phyloP scores from a whole-genome alignment of 2,797 vertebrate species.

The Meriones psammophilus region DNA sequence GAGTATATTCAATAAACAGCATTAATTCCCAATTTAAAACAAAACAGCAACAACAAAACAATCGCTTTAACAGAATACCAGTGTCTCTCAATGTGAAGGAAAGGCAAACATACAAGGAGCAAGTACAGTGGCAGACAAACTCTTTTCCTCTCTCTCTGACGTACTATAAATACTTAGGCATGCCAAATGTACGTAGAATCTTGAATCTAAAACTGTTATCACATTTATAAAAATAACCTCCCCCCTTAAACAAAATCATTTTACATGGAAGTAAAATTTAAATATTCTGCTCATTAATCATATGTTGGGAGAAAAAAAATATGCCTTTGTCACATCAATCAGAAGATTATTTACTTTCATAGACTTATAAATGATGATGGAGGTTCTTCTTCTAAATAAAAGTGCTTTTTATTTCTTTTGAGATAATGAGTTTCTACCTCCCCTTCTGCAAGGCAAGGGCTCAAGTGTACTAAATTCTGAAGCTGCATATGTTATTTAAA shows the following conservation, averaged over 20 bases:
- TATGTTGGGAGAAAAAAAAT: neutral
- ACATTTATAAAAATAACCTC: neutral
- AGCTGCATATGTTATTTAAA: neutral
- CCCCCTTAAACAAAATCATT: constrained; percentile 2
- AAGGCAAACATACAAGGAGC: neutral
- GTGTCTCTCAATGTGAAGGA: neutral
- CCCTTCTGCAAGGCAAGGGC: neutral
- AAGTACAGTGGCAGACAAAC: neutral
- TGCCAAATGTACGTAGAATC: neutral
- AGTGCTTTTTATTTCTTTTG: constrained; percentile 13
- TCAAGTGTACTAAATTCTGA: constrained; percentile 19
- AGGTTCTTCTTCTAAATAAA: constrained; percentile 43
- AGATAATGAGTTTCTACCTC: constrained; percentile 23
- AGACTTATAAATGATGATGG: neutral
- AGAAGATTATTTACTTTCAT: constrained; percentile 60
- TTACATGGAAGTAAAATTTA: constrained; percentile 25
- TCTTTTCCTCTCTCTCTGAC: neutral
- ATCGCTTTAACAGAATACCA: neutral
- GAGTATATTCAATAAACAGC: neutral
- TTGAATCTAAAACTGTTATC: neutral
- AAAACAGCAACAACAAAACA: neutral
- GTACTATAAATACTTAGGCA: neutral
- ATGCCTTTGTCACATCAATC: neutral
- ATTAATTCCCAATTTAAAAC: constrained; percentile 26
- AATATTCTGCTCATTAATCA: neutral